Evolutionary conservation across 2,888 invertebrate genomes (phyloP).

Genomic region (Polietes domitor): DNA sequence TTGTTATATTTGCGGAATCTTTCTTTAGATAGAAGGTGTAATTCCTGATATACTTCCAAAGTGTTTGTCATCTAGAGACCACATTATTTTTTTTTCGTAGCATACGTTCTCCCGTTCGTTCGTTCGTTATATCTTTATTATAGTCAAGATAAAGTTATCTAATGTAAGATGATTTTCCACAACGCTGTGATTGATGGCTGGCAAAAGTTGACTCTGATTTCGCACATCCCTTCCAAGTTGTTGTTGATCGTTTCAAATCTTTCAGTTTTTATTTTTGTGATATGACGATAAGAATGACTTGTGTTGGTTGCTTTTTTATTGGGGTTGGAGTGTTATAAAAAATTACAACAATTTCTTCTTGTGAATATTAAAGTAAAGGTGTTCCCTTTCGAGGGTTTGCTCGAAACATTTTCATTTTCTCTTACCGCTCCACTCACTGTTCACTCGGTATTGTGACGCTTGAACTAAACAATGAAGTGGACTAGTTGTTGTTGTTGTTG

Average conservation of each 20-base stretch:
- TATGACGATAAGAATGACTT: conserved; percentile 5
- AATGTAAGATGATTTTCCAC: not conserved
- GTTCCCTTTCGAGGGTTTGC: not conserved
- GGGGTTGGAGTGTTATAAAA: not conserved
- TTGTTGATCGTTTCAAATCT: not conserved
- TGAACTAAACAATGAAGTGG: not conserved
- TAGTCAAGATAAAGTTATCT: not conserved
- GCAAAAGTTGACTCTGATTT: not conserved
- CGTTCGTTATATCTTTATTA: not conserved
- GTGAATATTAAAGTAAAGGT: not conserved
- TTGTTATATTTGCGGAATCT: no score
- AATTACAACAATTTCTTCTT: not conserved
- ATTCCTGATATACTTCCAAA: no score
- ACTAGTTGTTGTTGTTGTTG: no score
- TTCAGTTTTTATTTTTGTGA: not conserved
- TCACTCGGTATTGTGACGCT: not conserved
- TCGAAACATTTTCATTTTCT: not conserved
- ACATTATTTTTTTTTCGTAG: no score
- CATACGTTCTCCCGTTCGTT: not conserved
- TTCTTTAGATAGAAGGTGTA: no score
- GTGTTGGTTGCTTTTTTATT: not conserved
- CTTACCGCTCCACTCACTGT: no score
- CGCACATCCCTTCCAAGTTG: not conserved
- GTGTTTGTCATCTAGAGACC: no score
- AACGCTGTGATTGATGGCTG: not conserved